Evolutionary conservation across 2,888 invertebrate genomes (phyloP).

Genomic region (Rugalucina vietnamica): DNA sequence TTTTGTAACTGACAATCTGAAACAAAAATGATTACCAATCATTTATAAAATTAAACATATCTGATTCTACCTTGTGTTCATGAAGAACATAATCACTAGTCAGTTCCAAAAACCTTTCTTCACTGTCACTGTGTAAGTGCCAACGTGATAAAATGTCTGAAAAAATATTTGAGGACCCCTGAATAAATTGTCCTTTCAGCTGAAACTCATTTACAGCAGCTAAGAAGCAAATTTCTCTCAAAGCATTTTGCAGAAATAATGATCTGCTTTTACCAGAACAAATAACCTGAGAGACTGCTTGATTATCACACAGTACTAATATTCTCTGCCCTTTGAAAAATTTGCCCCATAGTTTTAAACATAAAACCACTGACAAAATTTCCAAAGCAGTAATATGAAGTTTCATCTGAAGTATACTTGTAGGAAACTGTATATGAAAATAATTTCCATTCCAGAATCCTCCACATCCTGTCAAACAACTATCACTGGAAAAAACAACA

Average conservation of each 20-base stretch:
- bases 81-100: not conserved
- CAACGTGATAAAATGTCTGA: not conserved
- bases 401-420: not conserved
- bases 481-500: slow-evolving; percentile 13
- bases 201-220: not conserved
- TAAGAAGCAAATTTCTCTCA: not conserved
- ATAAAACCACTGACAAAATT: slow-evolving; percentile 1
- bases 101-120: not conserved
- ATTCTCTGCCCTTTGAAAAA: not conserved
- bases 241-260: not conserved
- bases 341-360: not conserved
- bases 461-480: slow-evolving; percentile 20
- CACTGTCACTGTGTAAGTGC: no score
- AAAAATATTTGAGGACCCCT: not conserved
- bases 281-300: not conserved
- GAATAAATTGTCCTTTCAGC: not conserved
- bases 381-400: slow-evolving; percentile 11
- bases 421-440: slow-evolving; percentile 10
- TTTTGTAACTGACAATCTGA: not conserved
- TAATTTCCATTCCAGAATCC: not conserved
- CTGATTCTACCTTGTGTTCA: not conserved
- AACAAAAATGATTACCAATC: slow-evolving; percentile 11
- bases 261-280: not conserved
- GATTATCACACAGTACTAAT: not conserved
- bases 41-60: not conserved